Conservation (phyloP, 2,797 vertebrate genomes). For the Semaprochilodus insignis region DNA sequence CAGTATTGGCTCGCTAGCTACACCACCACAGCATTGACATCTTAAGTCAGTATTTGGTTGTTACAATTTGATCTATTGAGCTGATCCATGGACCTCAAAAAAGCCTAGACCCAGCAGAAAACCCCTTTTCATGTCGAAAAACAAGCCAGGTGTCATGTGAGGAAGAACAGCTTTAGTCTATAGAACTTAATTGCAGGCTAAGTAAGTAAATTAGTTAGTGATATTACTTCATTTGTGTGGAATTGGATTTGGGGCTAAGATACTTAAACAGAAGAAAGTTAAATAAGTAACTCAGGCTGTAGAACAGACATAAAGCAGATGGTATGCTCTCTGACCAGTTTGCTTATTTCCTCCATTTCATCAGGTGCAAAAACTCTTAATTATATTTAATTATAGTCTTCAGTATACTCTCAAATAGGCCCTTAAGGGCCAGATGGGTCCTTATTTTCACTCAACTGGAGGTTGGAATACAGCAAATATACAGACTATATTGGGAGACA, state of each 20-base stretch:
- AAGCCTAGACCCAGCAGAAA: neutral
- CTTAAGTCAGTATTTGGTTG: neutral
- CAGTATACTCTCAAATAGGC: neutral
- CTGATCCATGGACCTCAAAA: neutral
- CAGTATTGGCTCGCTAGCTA: neutral
- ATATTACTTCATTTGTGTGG: neutral
- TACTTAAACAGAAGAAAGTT: neutral
- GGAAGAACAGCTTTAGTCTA: neutral
- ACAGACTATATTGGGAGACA: too few relatives aligned
- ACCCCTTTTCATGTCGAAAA: neutral
- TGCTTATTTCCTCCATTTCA: neutral
- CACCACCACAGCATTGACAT: neutral
- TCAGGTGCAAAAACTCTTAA: neutral
- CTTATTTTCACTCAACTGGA: too few relatives aligned
- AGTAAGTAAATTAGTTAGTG: neutral
- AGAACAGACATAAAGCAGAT: neutral
- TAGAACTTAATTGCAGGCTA: neutral
- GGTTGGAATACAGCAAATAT: too few relatives aligned
- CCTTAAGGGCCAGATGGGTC: too few relatives aligned
- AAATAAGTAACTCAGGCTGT: neutral
- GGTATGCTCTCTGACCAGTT: neutral
- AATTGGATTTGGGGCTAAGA: neutral
- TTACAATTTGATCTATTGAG: neutral
- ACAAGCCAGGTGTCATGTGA: neutral
- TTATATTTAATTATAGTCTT: neutral